A percentile compares a stretch with the other conserved stretches of the same genome.
Evolutionary conservation across 2,888 invertebrate species (phyloP).

Genomic region (Drosophila borealis): DNA sequence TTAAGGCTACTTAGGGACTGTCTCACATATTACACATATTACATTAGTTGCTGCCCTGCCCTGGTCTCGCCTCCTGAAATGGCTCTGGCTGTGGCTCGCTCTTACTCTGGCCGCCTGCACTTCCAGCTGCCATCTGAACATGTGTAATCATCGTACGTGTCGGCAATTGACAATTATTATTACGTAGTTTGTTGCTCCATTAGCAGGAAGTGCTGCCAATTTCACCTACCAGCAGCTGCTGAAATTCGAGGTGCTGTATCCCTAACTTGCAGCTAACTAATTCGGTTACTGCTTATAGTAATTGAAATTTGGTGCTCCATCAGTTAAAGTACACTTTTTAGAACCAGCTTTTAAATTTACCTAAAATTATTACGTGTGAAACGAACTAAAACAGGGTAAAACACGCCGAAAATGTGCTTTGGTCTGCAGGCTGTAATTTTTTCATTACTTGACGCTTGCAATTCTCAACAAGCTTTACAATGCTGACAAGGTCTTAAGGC

Average conservation of each 20-base stretch:
- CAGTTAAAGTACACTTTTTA: not conserved
- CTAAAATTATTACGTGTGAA: not conserved
- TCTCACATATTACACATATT: constrained; percentile 79
- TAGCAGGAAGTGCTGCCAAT: constrained; percentile 72
- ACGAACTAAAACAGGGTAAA: too few relatives aligned
- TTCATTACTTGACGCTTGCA: too few relatives aligned
- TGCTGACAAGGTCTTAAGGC: too few relatives aligned
- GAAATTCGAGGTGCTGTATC: constrained; percentile 23
- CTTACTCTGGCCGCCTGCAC: constrained; percentile 27
- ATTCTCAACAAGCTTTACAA: too few relatives aligned
- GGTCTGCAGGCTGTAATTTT: too few relatives aligned
- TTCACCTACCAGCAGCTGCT: constrained; percentile 41
- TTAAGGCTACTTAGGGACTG: constrained; percentile 81
- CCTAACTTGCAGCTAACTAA: not conserved
- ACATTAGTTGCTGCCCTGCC: constrained; percentile 62
- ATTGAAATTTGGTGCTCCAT: constrained; percentile 9
- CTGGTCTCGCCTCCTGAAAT: constrained; percentile 35
- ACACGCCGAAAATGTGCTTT: too few relatives aligned
- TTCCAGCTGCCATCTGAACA: constrained; percentile 68
- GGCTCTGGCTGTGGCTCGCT: constrained; percentile 15
- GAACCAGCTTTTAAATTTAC: not conserved
- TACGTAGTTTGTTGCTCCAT: constrained; percentile 74
- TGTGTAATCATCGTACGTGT: constrained; percentile 79
- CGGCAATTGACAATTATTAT: constrained; percentile 79
- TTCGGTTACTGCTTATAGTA: constrained; percentile 4